Percentiles rank a stretch among this genome's conserved stretches.
Conservation (phyloP, 2,113 vertebrate genomes). For the Genyomyrus donnyi region DNA sequence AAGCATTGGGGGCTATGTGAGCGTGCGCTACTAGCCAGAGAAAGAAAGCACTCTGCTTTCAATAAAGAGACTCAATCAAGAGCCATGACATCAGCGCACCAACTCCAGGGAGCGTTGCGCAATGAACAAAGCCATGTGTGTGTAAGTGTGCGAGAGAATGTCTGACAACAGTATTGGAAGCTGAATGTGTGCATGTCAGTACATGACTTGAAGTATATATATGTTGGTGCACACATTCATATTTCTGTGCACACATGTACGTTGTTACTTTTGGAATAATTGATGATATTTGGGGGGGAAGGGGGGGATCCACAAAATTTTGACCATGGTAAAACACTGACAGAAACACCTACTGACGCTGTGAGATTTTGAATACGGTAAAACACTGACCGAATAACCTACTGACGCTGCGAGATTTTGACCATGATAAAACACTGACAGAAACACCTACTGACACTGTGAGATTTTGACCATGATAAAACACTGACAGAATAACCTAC, state of each 20-base stretch:
- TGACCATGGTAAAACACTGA: neutral
- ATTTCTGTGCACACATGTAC: neutral
- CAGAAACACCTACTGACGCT: neutral
- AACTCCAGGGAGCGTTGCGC: neutral
- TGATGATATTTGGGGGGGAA: neutral
- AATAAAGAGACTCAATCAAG: slow-evolving; percentile 7
- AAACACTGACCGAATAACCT: neutral
- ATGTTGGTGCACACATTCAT: neutral
- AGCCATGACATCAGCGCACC: neutral
- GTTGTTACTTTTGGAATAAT: neutral
- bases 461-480: neutral
- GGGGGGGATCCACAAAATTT: neutral
- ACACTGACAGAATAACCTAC: neutral
- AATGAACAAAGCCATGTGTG: neutral
- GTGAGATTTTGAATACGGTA: too few relatives aligned
- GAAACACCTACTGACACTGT: neutral
- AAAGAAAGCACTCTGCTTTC: slow-evolving; percentile 1
- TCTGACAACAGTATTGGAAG: neutral
- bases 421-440: neutral
- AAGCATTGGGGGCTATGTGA: neutral
- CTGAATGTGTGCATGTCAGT: neutral
- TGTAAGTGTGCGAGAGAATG: neutral
- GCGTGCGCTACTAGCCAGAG: neutral
- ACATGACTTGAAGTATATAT: neutral
- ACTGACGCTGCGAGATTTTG: neutral